These are phyloP conservation scores for Agriopis aurantiaria DNA, from an alignment of 2,888 invertebrate species.

Conservation along the genomic window DNA sequence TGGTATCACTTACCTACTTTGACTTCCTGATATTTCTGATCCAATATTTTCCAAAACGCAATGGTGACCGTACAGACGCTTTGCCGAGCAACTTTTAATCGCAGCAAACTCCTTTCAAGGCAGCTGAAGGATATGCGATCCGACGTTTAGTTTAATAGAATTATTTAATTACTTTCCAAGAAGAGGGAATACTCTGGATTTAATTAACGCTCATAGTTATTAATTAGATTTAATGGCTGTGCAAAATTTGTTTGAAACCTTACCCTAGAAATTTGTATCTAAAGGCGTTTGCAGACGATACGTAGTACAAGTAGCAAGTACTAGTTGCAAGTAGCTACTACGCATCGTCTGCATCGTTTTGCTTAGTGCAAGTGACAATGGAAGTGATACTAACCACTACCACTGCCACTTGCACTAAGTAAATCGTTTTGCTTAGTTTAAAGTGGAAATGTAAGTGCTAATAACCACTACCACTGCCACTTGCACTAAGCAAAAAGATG, in stretches of 20 bases:
- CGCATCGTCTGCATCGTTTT: no score
- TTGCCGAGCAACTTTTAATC: constrained; percentile 60
- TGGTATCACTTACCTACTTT: background rate
- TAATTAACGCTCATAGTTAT: constrained; percentile 10
- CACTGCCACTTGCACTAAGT: no score
- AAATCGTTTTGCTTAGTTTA: no score
- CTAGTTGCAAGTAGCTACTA: no score
- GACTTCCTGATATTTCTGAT: background rate
- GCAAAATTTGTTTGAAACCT: background rate
- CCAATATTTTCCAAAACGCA: background rate
- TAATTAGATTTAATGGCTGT: constrained; percentile 8
- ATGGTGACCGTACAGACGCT: constrained; percentile 32
- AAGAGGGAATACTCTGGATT: constrained; percentile 14
- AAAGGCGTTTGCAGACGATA: no score
- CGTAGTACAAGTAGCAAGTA: no score
- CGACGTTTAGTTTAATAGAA: constrained; percentile 40
- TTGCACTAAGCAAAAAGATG: no score
- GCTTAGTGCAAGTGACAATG: no score
- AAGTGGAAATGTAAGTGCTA: no score
- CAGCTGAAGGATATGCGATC: constrained; percentile 50
- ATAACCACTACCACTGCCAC: no score
- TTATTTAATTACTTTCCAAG: constrained; percentile 35
- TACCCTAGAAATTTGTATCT: background rate
- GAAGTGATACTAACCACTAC: no score
- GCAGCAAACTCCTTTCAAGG: constrained; percentile 50